A percentile compares a stretch with the other conserved stretches of the same genome.
Conservation (phyloP, 2,797 vertebrate species). For the Acanthornis magna region DNA sequence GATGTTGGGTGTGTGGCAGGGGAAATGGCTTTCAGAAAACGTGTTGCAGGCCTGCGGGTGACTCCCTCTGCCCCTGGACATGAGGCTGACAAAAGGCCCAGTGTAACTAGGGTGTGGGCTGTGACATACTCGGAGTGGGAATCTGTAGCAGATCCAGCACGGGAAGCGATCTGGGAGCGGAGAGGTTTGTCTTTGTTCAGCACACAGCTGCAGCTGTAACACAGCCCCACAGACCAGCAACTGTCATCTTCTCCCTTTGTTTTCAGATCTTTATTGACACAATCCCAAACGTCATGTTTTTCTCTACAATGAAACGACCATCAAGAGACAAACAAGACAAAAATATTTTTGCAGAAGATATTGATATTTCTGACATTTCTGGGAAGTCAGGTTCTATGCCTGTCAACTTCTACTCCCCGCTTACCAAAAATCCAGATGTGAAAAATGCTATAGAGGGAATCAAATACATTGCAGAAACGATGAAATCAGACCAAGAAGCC, state of each 20-base stretch:
- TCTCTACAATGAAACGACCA: constrained; percentile 93
- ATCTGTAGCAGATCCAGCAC: neutral
- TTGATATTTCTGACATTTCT: constrained; percentile 94
- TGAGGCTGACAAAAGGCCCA: neutral
- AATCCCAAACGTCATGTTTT: constrained; percentile 93
- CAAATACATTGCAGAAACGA: constrained; percentile 93
- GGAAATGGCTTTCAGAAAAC: neutral
- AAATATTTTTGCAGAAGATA: constrained; percentile 84
- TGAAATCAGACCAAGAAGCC: constrained; percentile 93
- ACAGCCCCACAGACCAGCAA: neutral
- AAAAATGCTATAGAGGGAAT: constrained; percentile 91
- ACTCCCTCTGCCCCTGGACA: neutral
- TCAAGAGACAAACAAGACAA: constrained; percentile 85
- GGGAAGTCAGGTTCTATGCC: constrained; percentile 82
- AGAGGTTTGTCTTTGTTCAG: neutral
- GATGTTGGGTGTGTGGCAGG: neutral
- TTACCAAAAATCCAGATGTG: constrained; percentile 90
- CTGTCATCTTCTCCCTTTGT: neutral
- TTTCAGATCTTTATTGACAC: constrained; percentile 90
- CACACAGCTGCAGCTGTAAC: neutral
- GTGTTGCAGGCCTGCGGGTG: neutral
- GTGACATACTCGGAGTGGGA: neutral
- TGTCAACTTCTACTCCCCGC: constrained; percentile 84
- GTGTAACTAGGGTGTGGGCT: neutral
- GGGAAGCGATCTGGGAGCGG: neutral